Base-by-base conservation (phyloP, 2,888 invertebrate genomes). In the Nasonia oneida region DNA sequence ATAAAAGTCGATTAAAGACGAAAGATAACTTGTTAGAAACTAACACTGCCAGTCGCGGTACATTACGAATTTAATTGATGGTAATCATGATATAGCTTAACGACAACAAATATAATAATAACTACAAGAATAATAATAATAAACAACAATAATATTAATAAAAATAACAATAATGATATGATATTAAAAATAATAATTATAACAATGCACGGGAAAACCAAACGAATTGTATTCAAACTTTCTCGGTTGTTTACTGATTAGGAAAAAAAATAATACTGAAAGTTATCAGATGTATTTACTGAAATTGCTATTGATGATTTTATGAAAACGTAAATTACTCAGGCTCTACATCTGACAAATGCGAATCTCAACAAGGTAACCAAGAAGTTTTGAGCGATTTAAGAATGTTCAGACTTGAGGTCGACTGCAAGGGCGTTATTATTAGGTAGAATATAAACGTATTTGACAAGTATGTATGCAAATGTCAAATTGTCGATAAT, bases 11-110 rank as follows among this genome's bases (percentile, higher is more conserved):
- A 78, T 78, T 78, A 64, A 37, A 57, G 67, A 75, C 39, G 18
- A 76, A 42, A 61, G 71, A 67, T 80, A 85, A 64, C 87, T 90
- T 91, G 90, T 87, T 91, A 91, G 89, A 88, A 90, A 90, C 89
- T 86, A 88, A 91, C 91, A 92, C 92, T 92, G 92, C 91, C 92
- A 92, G 90, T 90, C 88, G 89, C 89, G 89, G 90, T 92, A 90
- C 88, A 90, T 91, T 90, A 91, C 90, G 90, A 92, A 92, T 91
- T 91, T 91, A 91, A 91, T 90, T 89, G 89, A 90, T 89, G 89
- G 87, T 90, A 90, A 87, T 89, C 87, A 88, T 86, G 87, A 89
- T 79, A 50, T 87, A 88, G 84, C 86, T 86, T 88, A 87, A 86
- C 86, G 76, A 84, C 67, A 64, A 23, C n/a, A 61, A 18, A 18